phyloP scores from a whole-genome alignment of 2,113 vertebrate species.

The Leucopsar rothschildi region DNA sequence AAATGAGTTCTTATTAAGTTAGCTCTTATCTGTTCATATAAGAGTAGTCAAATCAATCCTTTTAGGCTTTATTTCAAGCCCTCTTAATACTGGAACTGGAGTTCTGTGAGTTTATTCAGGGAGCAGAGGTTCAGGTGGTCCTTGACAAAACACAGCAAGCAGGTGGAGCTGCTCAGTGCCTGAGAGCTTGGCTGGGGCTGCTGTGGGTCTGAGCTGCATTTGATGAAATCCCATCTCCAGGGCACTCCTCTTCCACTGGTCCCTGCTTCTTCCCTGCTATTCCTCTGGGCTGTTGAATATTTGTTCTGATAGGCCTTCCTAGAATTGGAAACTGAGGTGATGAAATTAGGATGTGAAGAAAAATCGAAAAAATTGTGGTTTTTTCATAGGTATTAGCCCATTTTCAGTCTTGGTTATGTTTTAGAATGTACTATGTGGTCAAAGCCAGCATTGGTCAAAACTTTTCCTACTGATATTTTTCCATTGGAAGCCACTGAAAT shows the following conservation, averaged over 20 bases:
- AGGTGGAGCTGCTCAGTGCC: neutral
- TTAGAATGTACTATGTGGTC: neutral
- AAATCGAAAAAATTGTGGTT: neutral
- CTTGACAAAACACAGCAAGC: neutral
- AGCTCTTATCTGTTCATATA: neutral
- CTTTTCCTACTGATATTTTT: neutral
- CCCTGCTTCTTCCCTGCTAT: neutral
- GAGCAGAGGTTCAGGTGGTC: neutral
- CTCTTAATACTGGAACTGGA: neutral
- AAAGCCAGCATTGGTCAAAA: neutral
- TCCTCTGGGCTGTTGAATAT: neutral
- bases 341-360: neutral
- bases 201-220: neutral
- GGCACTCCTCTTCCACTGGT: neutral
- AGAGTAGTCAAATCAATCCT: neutral
- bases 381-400: neutral
- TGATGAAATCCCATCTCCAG: neutral
- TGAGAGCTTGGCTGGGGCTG: neutral
- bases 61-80: neutral
- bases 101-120: neutral
- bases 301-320: neutral
- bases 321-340: neutral
- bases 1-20: neutral
- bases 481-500: neutral
- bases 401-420: neutral